A percentile compares a stretch with the other conserved stretches of the same genome.
Evolutionary conservation across 2,797 vertebrate genomes (phyloP).

Genomic region (Etheostoma perlongum): DNA sequence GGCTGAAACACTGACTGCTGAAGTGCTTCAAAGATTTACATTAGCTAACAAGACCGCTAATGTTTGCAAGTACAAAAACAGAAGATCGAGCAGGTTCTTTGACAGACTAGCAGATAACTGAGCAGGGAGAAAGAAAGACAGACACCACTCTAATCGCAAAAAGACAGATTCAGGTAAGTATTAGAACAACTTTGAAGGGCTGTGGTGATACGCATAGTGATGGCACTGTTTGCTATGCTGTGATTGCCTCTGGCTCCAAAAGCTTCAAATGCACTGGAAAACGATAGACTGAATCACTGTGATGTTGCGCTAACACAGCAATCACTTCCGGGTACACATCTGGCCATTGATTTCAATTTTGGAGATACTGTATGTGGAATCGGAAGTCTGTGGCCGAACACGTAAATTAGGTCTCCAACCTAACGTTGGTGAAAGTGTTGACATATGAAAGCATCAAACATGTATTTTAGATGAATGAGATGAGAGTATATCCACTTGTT

Average conservation of each 20-base stretch:
- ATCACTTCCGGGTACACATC: too few species aligned
- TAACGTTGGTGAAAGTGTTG: too few species aligned
- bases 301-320: too few species aligned
- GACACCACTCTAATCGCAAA: slow-evolving; percentile 23
- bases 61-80: slow-evolving; percentile 4
- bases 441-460: too few species aligned
- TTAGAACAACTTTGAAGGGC: slow-evolving; percentile 15
- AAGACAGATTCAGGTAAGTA: slow-evolving; percentile 55
- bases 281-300: too few species aligned
- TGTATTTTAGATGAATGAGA: too few species aligned
- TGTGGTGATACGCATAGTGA: slow-evolving; percentile 43
- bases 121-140: slow-evolving; percentile 33
- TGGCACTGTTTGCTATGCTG: slow-evolving; percentile 53
- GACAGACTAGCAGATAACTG: slow-evolving; percentile 14
- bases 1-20: slow-evolving; percentile 74
- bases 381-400: too few species aligned
- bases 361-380: too few species aligned
- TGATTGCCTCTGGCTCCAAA: slow-evolving; percentile 39
- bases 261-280: slow-evolving; percentile 9
- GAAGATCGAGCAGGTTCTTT: neutral
- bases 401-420: too few species aligned
- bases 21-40: slow-evolving; percentile 60
- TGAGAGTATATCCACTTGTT: too few species aligned
- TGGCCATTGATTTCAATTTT: too few species aligned
- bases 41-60: slow-evolving; percentile 23